These are phyloP conservation scores for Pipa parva DNA, from an alignment of 2,113 vertebrate genomes.

Conservation along the genomic window DNA sequence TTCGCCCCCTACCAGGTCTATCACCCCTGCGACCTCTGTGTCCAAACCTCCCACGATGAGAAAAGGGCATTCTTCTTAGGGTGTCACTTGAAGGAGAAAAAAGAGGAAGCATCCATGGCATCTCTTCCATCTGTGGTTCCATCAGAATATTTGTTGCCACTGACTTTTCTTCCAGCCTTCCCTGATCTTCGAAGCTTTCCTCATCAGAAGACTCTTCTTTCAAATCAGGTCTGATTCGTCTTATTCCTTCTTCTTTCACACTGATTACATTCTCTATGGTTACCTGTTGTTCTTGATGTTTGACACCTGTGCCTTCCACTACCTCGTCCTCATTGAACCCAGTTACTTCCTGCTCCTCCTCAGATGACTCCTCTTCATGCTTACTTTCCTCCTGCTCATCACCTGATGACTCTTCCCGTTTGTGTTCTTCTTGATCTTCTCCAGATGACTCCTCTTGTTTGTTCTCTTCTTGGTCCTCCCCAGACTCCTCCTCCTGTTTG, in stretches of 20 bases:
- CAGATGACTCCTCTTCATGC: constrained; percentile 14
- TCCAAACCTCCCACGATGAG: constrained; percentile 52
- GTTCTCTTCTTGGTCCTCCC: background rate
- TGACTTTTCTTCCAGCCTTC: background rate
- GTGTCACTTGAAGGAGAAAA: constrained; percentile 52
- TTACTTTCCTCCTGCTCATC: constrained; percentile 25
- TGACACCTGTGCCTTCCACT: background rate
- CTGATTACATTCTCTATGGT: background rate
- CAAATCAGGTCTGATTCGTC: background rate
- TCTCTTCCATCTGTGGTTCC: constrained; percentile 21
- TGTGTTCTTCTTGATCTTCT: constrained; percentile 3
- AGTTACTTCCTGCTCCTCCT: constrained; percentile 11
- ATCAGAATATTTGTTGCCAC: background rate
- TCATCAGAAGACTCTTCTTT: constrained; percentile 25
- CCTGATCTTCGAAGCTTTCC: background rate
- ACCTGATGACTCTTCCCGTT: constrained; percentile 15
- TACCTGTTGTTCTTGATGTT: background rate
- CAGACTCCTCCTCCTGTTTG: constrained; percentile 10
- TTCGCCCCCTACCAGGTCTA: constrained; percentile 88
- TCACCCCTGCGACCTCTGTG: constrained; percentile 80
- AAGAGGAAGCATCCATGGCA: constrained; percentile 32
- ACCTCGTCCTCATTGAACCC: background rate
- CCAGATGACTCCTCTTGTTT: constrained; percentile 1
- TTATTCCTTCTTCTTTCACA: background rate
- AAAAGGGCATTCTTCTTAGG: constrained; percentile 44